Base-by-base conservation (phyloP, 2,797 vertebrate species). In the Chaunax sp. region DNA sequence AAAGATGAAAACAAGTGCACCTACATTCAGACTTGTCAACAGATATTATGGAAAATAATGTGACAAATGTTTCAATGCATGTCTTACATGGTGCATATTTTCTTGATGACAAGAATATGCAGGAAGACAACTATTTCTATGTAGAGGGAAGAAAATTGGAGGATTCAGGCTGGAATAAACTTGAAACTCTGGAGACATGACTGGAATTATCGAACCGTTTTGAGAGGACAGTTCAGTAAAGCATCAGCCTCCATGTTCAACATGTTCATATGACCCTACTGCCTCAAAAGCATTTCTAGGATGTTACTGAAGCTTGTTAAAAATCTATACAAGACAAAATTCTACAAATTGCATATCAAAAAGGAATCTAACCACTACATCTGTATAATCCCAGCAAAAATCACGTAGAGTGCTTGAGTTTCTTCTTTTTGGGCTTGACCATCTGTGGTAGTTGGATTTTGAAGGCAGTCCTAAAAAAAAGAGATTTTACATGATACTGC, bases 381-480 rank as follows among this genome's bases (percentile, higher is more conserved):
- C n/a, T 22, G 12, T 40, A 2, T 30, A 1, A 41, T 37, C 1
- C 3, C 23, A 51, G 12, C 15, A 62, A 20, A 44, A 25, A 22
- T 94, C 83, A 96, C 0, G 47, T 81, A 23, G 94, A 73, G 35
- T 90, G 81, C 85, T 97, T 99, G 37, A 94, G 83, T 79, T 98
- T 98, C 92, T 98, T 99, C 91, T 98, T 99, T 91, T 99, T 99
- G 13, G 97, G 93, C 82, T 99, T 99, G 78, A 98, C 93, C 72
- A 98, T 95, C 54, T 96, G 96, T 19, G 97, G 98, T 45, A 99
- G 88, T 0, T 96, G 96, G 81, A 99, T 98, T 93, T 98, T 99
- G 86, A 99, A 99, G 74, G 96, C 98, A 64, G 98, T 98, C 90
- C 98, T 99, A 33, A 72, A 66, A 76, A 44, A 59, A 69, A n/a